Base-by-base conservation (phyloP, 1,140 invertebrate species). In the Panulirus ornatus region DNA sequence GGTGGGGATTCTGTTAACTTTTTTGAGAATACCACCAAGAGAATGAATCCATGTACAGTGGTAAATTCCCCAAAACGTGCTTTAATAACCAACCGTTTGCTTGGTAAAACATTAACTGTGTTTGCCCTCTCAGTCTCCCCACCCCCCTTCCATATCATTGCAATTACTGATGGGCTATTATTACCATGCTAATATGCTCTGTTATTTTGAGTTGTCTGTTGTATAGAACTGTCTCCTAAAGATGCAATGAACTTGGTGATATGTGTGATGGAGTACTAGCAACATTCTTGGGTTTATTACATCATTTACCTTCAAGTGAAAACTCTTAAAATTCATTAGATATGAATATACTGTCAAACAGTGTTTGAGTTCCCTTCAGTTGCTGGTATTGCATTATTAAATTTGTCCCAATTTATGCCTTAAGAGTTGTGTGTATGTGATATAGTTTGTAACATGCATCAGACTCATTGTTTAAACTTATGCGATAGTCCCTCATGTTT, bases 31-130 rank as follows among this genome's bases (percentile, higher is more conserved):
- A 47, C 44, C 14, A 47, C 44, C 14, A 14, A 30, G n/a, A 58
- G 58, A 66, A 66, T 30, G n/a, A 11, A 66, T 6, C 22, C 30
- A 8, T 66, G 58, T 66, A 27, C 58, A 34, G 16, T 58, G 22
- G 54, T 19, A 0, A 58, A 19, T 22, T 58, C 1, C 14, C 0
- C 19, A 22, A 58, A 58, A 8, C 30, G 44, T 30, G 58, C 3
- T 27, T 30, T 66, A 66, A 66, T 66, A 66, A 66, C 58, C 58
- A 30, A 27, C 58, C 30, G n/a, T 66, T 6, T 30, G n/a, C 5
- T 66, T 66, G 58, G 27, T 66, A 66, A 66, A 66, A 66, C n/a
- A 30, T 66, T 66, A 66, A 66, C 58, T 5, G 58, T 30, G 11
- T 27, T 30, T 0, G 30, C 54, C 0, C 6, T 0, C 9, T 30